A percentile compares a stretch with the other conserved stretches of the same genome.
Evolutionary conservation across 2,113 vertebrate species (phyloP).

Genomic region (Brevimyrus niger): DNA sequence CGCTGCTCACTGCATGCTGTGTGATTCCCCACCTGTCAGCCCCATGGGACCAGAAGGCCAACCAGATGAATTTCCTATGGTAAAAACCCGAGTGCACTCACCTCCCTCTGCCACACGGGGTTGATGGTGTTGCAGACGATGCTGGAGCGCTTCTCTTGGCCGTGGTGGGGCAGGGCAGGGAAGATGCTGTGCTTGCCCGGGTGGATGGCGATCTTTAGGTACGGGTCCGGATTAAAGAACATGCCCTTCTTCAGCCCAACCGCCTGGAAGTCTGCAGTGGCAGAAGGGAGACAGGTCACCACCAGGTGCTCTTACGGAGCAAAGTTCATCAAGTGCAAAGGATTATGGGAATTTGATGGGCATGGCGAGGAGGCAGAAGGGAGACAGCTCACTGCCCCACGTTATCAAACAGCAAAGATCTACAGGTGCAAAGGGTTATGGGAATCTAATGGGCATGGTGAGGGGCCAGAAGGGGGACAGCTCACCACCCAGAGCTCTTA

Average conservation of each 20-base stretch:
- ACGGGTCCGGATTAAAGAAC: constrained; percentile 85
- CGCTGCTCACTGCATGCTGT: no score
- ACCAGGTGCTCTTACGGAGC: not conserved
- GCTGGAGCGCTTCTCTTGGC: constrained; percentile 76
- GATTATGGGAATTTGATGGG: not conserved
- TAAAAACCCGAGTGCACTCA: constrained; percentile 32
- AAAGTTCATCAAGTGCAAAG: not conserved
- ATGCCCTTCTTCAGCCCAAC: constrained; percentile 81
- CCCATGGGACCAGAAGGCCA: not conserved
- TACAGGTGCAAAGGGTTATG: not conserved
- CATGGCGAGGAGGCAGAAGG: not conserved
- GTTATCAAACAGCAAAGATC: not conserved
- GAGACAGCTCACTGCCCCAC: not conserved
- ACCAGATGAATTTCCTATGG: not conserved
- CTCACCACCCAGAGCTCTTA: not conserved
- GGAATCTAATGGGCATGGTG: not conserved
- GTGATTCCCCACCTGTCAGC: not conserved
- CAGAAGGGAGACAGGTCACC: not conserved
- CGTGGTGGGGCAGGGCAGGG: constrained; percentile 76
- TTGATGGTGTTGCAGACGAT: constrained; percentile 76
- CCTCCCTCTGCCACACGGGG: constrained; percentile 77
- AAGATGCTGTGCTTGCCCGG: constrained; percentile 83
- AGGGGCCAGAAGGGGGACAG: not conserved
- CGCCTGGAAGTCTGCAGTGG: constrained; percentile 69
- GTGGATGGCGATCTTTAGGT: constrained; percentile 81